These are phyloP conservation scores for Cenopis cana DNA, from an alignment of 2,888 invertebrate genomes.

Conservation along the genomic window DNA sequence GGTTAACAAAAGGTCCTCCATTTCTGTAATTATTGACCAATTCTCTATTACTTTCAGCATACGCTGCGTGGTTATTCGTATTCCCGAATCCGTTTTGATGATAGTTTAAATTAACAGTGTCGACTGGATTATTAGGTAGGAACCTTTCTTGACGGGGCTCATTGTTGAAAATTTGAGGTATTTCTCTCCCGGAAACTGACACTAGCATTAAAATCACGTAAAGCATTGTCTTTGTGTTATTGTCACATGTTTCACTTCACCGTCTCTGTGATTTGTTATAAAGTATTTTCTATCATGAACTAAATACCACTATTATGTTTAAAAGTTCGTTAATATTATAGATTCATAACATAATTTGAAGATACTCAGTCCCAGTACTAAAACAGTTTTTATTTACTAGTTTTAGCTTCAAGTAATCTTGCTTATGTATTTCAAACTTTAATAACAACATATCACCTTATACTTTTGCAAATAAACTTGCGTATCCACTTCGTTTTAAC, in stretches of 20 bases:
- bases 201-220: conserved; percentile 24
- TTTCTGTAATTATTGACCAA: not conserved
- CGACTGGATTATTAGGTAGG: conserved; percentile 4
- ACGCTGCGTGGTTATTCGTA: not conserved
- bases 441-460: not conserved
- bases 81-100: not conserved
- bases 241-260: conserved; percentile 11
- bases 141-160: conserved; percentile 9
- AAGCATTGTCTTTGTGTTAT: conserved; percentile 13
- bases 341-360: not conserved
- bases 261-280: not conserved
- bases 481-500: not conserved
- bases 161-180: conserved; percentile 5
- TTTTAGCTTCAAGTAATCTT: too few relatives aligned
- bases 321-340: not conserved
- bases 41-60: not conserved
- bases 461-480: not conserved
- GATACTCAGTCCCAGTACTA: too few relatives aligned
- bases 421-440: not conserved
- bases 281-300: not conserved
- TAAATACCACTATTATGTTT: not conserved
- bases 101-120: not conserved
- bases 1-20: not conserved
- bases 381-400: too few relatives aligned
- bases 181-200: conserved; percentile 19